Conservation (phyloP, 1,140 invertebrate genomes). For the Eumaeus atala region DNA sequence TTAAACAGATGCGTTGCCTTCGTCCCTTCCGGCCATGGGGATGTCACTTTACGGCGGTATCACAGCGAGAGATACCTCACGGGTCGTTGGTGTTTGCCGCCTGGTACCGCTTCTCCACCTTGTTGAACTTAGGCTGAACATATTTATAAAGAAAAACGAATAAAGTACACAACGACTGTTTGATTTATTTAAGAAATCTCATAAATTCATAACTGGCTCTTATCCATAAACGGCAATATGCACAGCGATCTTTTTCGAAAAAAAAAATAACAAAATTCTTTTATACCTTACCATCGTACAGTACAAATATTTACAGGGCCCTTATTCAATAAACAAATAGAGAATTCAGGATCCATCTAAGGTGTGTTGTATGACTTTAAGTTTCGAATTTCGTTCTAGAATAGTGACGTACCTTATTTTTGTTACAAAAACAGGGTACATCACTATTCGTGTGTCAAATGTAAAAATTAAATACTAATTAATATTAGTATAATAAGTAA, state of each 20-base stretch:
- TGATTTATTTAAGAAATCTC: slow-evolving; percentile 65
- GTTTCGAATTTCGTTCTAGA: background rate
- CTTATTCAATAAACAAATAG: slow-evolving; percentile 40
- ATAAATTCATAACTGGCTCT: slow-evolving; percentile 65
- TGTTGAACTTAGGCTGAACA: background rate
- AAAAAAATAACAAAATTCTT: slow-evolving; percentile 34
- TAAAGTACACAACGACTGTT: slow-evolving; percentile 56
- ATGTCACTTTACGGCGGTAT: too few species aligned
- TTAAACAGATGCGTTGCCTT: too few species aligned
- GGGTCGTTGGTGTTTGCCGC: too few species aligned
- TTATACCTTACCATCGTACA: slow-evolving; percentile 33
- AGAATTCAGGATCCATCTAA: background rate
- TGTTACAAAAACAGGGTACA: too few species aligned
- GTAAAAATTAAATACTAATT: too few species aligned
- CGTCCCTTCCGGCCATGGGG: too few species aligned
- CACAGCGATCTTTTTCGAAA: slow-evolving; percentile 41
- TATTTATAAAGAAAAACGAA: slow-evolving; percentile 34
- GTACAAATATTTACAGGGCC: slow-evolving; percentile 61
- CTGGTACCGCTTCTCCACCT: too few species aligned
- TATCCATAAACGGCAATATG: slow-evolving; percentile 67
- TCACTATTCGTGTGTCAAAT: too few species aligned
- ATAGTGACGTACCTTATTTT: background rate
- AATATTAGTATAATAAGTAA: too few species aligned
- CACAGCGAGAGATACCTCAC: too few species aligned
- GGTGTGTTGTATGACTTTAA: background rate